Percentiles rank a stretch among this genome's conserved stretches.
phyloP scores from a whole-genome alignment of 2,888 invertebrate genomes.

The Lycia hirtaria region DNA sequence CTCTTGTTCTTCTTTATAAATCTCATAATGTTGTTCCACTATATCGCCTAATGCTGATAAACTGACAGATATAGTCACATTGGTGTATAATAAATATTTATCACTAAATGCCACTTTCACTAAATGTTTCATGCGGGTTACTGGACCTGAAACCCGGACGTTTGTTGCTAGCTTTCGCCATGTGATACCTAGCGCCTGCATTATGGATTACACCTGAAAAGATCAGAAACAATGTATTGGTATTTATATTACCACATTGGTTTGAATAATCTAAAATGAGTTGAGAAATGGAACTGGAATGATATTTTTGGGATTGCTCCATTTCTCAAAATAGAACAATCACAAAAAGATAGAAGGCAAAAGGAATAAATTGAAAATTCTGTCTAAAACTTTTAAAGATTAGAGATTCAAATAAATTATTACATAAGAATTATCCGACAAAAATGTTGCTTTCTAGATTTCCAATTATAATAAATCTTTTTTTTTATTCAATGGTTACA shows the following conservation, averaged over 20 bases:
- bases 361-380: too few species aligned
- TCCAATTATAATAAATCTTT: too few species aligned
- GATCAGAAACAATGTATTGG: constrained; percentile 9
- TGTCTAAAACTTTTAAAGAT: too few species aligned
- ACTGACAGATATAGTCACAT: constrained; percentile 91
- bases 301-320: too few species aligned
- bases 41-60: constrained; percentile 93
- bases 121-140: constrained; percentile 53
- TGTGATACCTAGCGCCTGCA: constrained; percentile 59
- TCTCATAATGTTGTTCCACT: constrained; percentile 93
- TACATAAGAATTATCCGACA: too few species aligned
- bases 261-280: neutral
- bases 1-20: constrained; percentile 85
- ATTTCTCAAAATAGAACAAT: too few species aligned
- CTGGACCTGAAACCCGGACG: constrained; percentile 49
- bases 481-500: too few species aligned
- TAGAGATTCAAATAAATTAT: too few species aligned
- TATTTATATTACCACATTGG: neutral
- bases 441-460: too few species aligned
- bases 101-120: constrained; percentile 85
- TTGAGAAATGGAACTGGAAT: neutral
- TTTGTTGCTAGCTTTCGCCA: constrained; percentile 68
- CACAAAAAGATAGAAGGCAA: too few species aligned
- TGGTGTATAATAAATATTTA: constrained; percentile 92
- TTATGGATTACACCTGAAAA: constrained; percentile 31